A percentile compares a stretch with the other conserved stretches of the same genome.
These are phyloP conservation scores for Saxicola maurus DNA, from an alignment of 2,797 vertebrate species.

Conservation along the genomic window DNA sequence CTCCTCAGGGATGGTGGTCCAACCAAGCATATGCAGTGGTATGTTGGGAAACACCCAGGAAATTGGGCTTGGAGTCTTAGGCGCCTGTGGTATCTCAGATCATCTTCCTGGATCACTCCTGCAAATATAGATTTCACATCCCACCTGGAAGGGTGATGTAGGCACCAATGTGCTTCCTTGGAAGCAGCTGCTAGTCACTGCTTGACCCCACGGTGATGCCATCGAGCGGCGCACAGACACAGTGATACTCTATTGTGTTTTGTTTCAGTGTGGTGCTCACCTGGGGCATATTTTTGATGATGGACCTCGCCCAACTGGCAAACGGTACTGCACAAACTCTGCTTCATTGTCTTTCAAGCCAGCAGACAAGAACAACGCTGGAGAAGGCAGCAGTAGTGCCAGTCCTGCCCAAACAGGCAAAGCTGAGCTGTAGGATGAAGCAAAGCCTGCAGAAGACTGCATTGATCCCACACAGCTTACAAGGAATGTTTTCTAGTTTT, in stretches of 20 bases:
- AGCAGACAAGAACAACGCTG: conserved; percentile 26
- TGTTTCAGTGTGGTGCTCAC: conserved; percentile 91
- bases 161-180: not conserved
- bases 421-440: conserved; percentile 72
- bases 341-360: conserved; percentile 86
- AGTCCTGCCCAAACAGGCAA: conserved; percentile 61
- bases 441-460: not conserved
- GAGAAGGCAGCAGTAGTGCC: conserved; percentile 1
- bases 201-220: not conserved
- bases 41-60: not conserved
- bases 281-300: conserved; percentile 96
- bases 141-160: not conserved
- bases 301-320: conserved; percentile 90
- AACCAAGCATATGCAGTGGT: fast-evolving
- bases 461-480: conserved; percentile 44
- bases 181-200: not conserved
- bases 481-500: conserved; percentile 45
- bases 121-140: not conserved
- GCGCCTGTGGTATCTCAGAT: not conserved
- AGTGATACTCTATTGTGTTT: conserved; percentile 35
- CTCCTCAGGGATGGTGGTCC: not conserved
- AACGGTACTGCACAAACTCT: conserved; percentile 95
- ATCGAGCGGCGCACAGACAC: not conserved
- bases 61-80: not conserved
- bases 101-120: not conserved